Percentiles rank a stretch among this genome's conserved stretches.
Conservation (phyloP, 2,888 invertebrate species). For the Eilema depressum region DNA sequence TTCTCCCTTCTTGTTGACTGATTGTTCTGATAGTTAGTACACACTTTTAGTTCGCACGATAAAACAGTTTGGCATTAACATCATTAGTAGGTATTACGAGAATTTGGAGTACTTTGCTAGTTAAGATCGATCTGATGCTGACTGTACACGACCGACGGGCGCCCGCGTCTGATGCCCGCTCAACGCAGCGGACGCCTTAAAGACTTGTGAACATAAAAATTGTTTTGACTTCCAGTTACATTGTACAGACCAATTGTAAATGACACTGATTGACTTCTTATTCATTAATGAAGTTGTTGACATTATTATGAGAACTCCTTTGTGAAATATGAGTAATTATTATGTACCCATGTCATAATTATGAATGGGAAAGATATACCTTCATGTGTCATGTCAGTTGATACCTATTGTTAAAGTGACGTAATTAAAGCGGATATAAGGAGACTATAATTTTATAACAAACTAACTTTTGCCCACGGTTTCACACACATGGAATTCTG, state of each 20-base stretch:
- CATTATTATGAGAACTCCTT: conserved; percentile 5
- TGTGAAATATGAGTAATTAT: background rate
- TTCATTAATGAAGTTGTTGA: conserved; percentile 13
- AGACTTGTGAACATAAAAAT: conserved; percentile 15
- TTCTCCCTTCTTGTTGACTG: too few relatives aligned
- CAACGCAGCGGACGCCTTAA: background rate
- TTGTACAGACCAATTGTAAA: conserved; percentile 4
- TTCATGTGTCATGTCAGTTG: background rate
- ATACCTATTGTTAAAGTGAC: conserved; percentile 8
- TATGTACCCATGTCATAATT: background rate
- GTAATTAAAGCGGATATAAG: background rate
- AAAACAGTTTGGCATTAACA: too few relatives aligned
- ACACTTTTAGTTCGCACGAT: too few relatives aligned
- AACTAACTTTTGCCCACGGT: too few relatives aligned
- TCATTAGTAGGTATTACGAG: too few relatives aligned
- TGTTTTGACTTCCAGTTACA: conserved; percentile 13
- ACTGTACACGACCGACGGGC: too few relatives aligned
- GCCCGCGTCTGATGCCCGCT: background rate
- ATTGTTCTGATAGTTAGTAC: too few relatives aligned
- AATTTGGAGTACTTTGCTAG: too few relatives aligned
- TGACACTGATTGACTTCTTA: background rate
- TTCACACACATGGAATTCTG: too few relatives aligned
- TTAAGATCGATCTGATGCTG: too few relatives aligned
- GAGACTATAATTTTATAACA: too few relatives aligned
- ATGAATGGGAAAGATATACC: conserved; percentile 1